Evolutionary conservation across 2,888 invertebrate genomes (phyloP).

Genomic region (Andrena minutula): DNA sequence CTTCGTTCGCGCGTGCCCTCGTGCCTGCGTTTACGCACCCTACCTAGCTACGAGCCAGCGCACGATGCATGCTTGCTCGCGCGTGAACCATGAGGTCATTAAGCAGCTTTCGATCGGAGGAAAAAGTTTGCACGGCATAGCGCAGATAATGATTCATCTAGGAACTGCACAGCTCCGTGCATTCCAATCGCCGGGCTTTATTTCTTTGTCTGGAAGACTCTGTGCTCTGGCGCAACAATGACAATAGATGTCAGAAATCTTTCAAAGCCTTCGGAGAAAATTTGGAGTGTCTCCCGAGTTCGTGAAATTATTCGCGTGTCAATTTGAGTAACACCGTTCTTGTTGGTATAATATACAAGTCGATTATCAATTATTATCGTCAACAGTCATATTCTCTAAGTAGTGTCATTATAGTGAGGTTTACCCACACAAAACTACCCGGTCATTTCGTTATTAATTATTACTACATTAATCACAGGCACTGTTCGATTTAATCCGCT

Average conservation of each 20-base stretch:
- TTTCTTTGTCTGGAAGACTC: background rate
- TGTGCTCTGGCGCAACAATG: background rate
- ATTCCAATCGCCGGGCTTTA: background rate
- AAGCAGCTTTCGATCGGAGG: conserved; percentile 5
- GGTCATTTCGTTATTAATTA: background rate
- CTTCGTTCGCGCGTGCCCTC: conserved; percentile 61
- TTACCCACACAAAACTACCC: background rate
- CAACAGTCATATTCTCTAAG: background rate
- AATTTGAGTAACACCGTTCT: too few relatives aligned
- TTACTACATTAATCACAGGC: background rate
- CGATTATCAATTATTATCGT: conserved; percentile 10
- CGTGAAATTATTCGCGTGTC: too few relatives aligned
- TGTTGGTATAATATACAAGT: background rate
- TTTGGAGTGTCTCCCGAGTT: too few relatives aligned
- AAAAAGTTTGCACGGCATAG: background rate
- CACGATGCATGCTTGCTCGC: background rate
- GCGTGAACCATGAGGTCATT: conserved; percentile 9
- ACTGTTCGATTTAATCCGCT: conserved; percentile 8
- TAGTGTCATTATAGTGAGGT: too few relatives aligned
- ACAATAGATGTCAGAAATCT: too few relatives aligned
- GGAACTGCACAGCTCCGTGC: background rate
- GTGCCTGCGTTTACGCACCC: conserved; percentile 18
- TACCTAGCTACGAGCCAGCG: background rate
- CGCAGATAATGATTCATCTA: background rate
- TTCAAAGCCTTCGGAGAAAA: too few relatives aligned